Conservation (phyloP, 2,113 vertebrate species). For the Casuarius casuarius region DNA sequence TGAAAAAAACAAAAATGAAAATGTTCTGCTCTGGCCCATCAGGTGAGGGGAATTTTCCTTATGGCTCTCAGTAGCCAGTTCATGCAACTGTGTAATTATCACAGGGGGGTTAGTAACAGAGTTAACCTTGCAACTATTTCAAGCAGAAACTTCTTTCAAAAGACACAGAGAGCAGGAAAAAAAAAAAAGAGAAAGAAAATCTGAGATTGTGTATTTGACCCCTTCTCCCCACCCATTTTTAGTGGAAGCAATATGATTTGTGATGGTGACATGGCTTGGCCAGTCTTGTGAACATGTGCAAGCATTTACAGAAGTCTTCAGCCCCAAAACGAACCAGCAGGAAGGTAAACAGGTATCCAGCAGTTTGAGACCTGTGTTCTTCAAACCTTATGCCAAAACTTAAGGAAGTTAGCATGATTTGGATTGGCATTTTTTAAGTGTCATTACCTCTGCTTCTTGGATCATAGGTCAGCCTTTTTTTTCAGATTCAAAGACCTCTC, state of each 20-base stretch:
- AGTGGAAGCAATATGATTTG: neutral
- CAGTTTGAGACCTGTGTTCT: neutral
- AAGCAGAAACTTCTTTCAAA: neutral
- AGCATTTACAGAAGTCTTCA: neutral
- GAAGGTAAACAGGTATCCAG: neutral
- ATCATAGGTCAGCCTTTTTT: neutral
- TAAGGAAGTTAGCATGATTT: neutral
- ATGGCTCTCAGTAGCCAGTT: neutral
- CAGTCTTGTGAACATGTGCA: neutral
- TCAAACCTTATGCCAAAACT: neutral
- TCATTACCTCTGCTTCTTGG: neutral
- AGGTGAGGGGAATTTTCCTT: neutral
- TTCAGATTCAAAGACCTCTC: neutral
- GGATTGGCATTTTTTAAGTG: neutral
- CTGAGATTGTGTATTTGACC: neutral
- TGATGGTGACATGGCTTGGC: neutral
- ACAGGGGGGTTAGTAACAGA: neutral
- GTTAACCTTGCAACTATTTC: neutral
- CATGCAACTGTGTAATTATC: neutral
- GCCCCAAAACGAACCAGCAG: neutral
- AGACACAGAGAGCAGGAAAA: neutral
- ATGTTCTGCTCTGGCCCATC: neutral
- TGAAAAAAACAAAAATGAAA: neutral
- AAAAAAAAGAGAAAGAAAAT: neutral
- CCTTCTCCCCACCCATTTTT: neutral